These are phyloP conservation scores for Atta colombica DNA, from an alignment of 1,140 invertebrate genomes.

Conservation along the genomic window DNA sequence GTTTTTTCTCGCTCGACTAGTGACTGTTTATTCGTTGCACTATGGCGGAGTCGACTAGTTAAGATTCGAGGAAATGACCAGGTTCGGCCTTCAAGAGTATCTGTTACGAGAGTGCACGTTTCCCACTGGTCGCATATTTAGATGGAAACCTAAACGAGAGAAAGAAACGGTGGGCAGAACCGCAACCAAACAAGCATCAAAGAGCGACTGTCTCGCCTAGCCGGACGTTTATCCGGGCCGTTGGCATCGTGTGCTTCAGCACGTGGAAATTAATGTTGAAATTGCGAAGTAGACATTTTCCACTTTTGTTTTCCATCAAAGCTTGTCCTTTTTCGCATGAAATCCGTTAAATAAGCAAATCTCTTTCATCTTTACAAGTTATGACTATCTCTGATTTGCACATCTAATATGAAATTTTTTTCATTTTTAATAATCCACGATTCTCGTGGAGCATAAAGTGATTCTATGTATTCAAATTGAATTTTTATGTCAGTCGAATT, in stretches of 20 bases:
- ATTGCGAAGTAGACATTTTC: slow-evolving; percentile 47
- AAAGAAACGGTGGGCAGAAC: slow-evolving; percentile 39
- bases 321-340: not conserved
- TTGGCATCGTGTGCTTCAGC: slow-evolving; percentile 15
- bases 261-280: slow-evolving; percentile 51
- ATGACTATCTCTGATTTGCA: not conserved
- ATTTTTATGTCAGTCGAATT: not conserved
- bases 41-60: not conserved
- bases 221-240: slow-evolving; percentile 30
- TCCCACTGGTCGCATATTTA: slow-evolving; percentile 19
- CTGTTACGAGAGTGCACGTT: slow-evolving; percentile 41
- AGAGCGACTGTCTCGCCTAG: slow-evolving; percentile 51
- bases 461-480: not conserved
- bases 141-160: slow-evolving; percentile 54
- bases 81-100: slow-evolving; percentile 35
- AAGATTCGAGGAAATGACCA: slow-evolving; percentile 47
- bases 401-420: not conserved
- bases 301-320: not conserved
- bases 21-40: not conserved
- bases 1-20: not conserved
- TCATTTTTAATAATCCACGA: not conserved
- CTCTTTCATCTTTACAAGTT: not conserved
- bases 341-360: not conserved
- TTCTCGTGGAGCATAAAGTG: not conserved
- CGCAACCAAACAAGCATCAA: slow-evolving; percentile 2